These are phyloP conservation scores for Psilanteris sp. DNA, from an alignment of 1,140 invertebrate species.

Conservation along the genomic window DNA sequence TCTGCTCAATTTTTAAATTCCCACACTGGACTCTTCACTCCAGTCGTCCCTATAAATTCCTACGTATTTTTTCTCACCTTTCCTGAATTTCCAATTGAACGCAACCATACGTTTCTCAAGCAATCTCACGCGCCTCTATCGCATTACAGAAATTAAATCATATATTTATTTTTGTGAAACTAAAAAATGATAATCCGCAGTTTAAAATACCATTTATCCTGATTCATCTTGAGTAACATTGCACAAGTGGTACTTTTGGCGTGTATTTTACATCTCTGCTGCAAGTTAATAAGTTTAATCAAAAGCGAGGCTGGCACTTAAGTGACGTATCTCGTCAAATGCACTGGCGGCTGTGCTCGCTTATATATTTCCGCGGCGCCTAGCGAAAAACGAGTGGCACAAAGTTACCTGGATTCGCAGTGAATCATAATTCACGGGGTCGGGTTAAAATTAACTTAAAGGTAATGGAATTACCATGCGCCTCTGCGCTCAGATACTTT, in stretches of 20 bases:
- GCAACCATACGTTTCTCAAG: too few species aligned
- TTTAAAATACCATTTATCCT: constrained; percentile 24
- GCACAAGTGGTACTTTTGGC: constrained; percentile 22
- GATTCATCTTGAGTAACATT: constrained; percentile 20
- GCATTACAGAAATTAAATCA: constrained; percentile 1
- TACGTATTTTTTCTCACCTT: too few species aligned
- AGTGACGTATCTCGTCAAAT: constrained; percentile 33
- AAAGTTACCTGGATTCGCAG: constrained; percentile 38
- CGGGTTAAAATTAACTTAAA: constrained; percentile 38
- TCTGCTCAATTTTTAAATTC: too few species aligned
- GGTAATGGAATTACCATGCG: constrained; percentile 47
- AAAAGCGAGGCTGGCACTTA: constrained; percentile 42
- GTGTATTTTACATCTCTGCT: constrained; percentile 18
- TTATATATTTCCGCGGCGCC: constrained; percentile 14
- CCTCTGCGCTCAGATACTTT: constrained; percentile 13
- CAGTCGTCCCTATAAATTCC: too few species aligned
- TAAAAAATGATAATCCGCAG: not conserved
- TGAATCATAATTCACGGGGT: constrained; percentile 40
- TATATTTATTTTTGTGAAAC: not conserved
- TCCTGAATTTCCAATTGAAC: too few species aligned
- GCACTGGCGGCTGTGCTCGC: constrained; percentile 6
- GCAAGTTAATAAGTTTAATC: constrained; percentile 52
- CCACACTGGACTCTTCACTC: too few species aligned
- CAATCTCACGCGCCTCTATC: too few species aligned
- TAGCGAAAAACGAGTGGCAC: constrained; percentile 25